phyloP scores from a whole-genome alignment of 2,888 invertebrate genomes.

The Pogonocherus hispidulus region DNA sequence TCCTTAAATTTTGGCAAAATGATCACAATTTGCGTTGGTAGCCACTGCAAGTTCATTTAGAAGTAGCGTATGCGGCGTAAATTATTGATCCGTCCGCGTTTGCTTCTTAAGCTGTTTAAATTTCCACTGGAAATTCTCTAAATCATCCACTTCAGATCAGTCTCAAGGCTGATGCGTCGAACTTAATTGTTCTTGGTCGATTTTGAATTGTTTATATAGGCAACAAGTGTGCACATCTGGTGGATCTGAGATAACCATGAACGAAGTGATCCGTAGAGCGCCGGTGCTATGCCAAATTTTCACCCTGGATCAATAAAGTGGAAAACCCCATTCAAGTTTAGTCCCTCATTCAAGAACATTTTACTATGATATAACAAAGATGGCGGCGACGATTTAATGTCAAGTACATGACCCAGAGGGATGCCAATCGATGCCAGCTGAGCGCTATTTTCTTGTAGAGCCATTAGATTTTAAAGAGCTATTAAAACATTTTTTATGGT shows the following conservation, averaged over 20 bases:
- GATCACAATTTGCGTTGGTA: no score
- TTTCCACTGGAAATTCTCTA: background rate
- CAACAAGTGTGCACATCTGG: conserved; percentile 47
- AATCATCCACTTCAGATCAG: background rate
- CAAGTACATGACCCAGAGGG: conserved; percentile 41
- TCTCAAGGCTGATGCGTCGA: conserved; percentile 26
- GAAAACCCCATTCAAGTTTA: conserved; percentile 36
- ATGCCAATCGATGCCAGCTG: conserved; percentile 31
- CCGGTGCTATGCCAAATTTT: conserved; percentile 41
- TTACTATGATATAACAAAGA: conserved; percentile 40
- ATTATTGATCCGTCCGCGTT: background rate
- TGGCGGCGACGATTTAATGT: conserved; percentile 44
- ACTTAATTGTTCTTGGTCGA: conserved; percentile 54
- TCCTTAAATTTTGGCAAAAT: no score
- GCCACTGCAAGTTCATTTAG: no score
- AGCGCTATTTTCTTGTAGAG: conserved; percentile 3
- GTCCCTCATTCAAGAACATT: conserved; percentile 53
- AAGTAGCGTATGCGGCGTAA: conserved; percentile 6
- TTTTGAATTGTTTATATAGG: conserved; percentile 34
- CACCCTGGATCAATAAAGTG: conserved; percentile 57
- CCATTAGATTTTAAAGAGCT: background rate
- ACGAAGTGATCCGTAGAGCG: conserved; percentile 7
- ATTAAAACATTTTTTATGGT: no score
- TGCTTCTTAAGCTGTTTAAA: no score
- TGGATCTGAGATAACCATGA: conserved; percentile 22